Percentiles rank a stretch among this genome's conserved stretches.
Evolutionary conservation across 2,888 invertebrate genomes (phyloP).

Genomic region (Ornithoptera alexandrae): DNA sequence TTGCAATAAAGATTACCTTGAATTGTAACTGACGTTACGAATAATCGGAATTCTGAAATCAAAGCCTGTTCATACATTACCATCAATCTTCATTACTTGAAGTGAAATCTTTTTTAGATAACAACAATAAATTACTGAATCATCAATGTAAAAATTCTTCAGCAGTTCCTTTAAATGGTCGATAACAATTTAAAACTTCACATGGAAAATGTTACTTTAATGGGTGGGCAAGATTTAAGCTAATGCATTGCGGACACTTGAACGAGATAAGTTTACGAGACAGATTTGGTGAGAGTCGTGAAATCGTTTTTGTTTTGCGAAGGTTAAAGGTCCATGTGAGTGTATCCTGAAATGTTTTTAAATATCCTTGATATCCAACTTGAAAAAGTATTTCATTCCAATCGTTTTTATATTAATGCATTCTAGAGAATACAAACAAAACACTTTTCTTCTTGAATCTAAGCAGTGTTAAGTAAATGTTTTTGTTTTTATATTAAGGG

Average conservation of each 20-base stretch:
- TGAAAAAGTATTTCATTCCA: background rate
- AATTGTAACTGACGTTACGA: too few species aligned
- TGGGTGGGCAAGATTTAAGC: constrained; percentile 26
- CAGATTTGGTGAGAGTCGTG: constrained; percentile 8
- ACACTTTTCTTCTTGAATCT: too few species aligned
- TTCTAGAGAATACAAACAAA: background rate
- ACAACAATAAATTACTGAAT: background rate
- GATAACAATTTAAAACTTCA: constrained; percentile 9
- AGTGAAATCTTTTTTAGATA: background rate
- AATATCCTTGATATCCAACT: background rate
- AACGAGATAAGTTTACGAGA: constrained; percentile 16
- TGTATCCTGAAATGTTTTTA: background rate
- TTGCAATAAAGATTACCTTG: too few species aligned
- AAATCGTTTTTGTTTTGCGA: constrained; percentile 8
- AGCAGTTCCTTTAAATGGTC: constrained; percentile 5
- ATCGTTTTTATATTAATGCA: background rate
- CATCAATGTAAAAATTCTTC: background rate
- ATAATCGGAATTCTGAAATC: too few species aligned
- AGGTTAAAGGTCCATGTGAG: constrained; percentile 7
- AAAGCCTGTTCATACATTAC: background rate
- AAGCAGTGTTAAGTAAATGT: too few species aligned
- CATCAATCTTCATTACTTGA: background rate
- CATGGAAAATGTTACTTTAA: constrained; percentile 11
- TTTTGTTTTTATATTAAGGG: too few species aligned
- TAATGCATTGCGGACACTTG: constrained; percentile 27